These are phyloP conservation scores for Chaetops frenatus DNA, from an alignment of 2,113 vertebrate genomes.

Conservation along the genomic window DNA sequence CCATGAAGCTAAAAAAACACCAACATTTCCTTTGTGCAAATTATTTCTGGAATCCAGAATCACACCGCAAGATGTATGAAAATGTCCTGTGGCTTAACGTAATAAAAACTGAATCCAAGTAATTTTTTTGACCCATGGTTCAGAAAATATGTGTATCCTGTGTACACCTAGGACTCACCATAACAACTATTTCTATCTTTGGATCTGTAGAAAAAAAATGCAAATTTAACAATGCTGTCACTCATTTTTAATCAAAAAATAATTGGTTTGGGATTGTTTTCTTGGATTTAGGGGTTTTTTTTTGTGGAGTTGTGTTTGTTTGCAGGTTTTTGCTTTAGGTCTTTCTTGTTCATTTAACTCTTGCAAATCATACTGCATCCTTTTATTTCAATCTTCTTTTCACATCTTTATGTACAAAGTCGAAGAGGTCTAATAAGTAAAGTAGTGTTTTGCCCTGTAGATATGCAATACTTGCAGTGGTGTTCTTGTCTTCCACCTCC, in stretches of 20 bases:
- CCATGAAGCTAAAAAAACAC: neutral
- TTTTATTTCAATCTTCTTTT: neutral
- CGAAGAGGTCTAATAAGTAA: neutral
- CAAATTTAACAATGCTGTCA: neutral
- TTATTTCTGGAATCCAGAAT: neutral
- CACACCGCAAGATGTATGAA: neutral
- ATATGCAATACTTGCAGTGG: neutral
- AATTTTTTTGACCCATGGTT: neutral
- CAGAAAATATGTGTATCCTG: neutral
- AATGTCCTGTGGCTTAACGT: neutral
- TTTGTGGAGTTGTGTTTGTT: neutral
- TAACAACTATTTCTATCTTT: neutral
- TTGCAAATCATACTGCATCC: neutral
- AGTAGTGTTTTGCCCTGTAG: neutral
- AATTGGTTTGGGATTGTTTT: neutral
- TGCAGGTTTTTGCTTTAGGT: neutral
- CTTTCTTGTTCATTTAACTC: neutral
- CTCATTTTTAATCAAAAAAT: neutral
- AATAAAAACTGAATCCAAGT: neutral
- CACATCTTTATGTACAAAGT: neutral
- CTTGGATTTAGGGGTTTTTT: accelerated
- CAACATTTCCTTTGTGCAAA: neutral
- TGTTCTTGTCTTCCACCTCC: neutral
- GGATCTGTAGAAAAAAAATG: neutral
- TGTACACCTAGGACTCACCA: neutral